These are phyloP conservation scores for Liposcelis brunnea DNA, from an alignment of 2,888 invertebrate species.

Conservation along the genomic window DNA sequence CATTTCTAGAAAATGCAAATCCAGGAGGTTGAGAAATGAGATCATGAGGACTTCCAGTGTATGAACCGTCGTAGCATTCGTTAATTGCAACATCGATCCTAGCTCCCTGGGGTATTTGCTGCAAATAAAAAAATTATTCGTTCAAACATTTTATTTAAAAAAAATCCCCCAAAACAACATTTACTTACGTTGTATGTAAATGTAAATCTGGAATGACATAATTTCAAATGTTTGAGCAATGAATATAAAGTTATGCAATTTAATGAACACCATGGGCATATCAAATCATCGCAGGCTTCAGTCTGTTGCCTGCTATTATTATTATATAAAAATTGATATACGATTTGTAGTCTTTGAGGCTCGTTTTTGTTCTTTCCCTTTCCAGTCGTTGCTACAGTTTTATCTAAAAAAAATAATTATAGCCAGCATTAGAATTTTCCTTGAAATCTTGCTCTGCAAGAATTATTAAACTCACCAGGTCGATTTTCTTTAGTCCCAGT, in stretches of 20 bases:
- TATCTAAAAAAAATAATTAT: not conserved
- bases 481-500: slow-evolving; percentile 29
- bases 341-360: slow-evolving; percentile 53
- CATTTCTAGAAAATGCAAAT: slow-evolving; percentile 47
- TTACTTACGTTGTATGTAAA: slow-evolving; percentile 72
- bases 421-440: not conserved
- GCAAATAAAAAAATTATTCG: slow-evolving; percentile 16
- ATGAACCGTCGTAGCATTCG: slow-evolving; percentile 88
- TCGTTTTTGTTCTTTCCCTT: slow-evolving; percentile 7
- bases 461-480: slow-evolving; percentile 24
- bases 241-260: slow-evolving; percentile 78
- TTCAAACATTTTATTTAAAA: no score
- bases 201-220: slow-evolving; percentile 84
- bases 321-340: slow-evolving; percentile 91
- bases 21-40: slow-evolving; percentile 58
- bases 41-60: slow-evolving; percentile 83
- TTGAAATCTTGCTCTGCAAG: not conserved
- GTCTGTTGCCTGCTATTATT: slow-evolving; percentile 91
- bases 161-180: not conserved
- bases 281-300: slow-evolving; percentile 80
- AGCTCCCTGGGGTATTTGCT: slow-evolving; percentile 61
- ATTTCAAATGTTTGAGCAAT: slow-evolving; percentile 79
- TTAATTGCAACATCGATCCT: slow-evolving; percentile 90
- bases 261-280: slow-evolving; percentile 91
- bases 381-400: not conserved